A percentile compares a stretch with the other conserved stretches of the same genome.
phyloP scores from a whole-genome alignment of 2,113 vertebrate species.

The Antechinus flavipes region DNA sequence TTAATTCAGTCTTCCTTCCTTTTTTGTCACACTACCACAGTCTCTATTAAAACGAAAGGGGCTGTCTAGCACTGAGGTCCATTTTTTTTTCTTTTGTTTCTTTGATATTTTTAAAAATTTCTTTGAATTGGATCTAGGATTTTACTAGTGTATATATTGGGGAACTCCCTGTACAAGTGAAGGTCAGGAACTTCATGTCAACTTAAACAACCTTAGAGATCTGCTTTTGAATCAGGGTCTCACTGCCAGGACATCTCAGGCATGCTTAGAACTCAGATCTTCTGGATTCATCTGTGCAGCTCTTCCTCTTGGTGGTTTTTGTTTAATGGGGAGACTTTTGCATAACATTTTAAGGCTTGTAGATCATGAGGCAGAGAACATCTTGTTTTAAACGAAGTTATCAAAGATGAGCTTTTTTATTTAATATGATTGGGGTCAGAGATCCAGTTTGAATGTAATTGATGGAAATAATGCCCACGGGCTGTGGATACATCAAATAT shows the following conservation, averaged over 20 bases:
- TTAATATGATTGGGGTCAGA: not conserved
- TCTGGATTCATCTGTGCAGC: not conserved
- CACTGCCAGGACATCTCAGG: not conserved
- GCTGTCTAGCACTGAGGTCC: not conserved
- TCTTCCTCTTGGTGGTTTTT: not conserved
- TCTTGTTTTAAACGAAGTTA: not conserved
- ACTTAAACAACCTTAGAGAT: not conserved
- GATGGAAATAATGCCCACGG: not conserved
- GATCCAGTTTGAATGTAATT: not conserved
- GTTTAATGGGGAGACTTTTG: not conserved
- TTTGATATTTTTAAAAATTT: not conserved
- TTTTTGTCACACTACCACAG: not conserved
- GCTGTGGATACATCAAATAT: not conserved
- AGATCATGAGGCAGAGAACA: not conserved
- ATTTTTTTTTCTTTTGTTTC: not conserved
- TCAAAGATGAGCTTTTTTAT: not conserved
- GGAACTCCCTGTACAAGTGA: not conserved
- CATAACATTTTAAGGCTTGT: not conserved
- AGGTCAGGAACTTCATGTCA: not conserved
- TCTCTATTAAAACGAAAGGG: not conserved
- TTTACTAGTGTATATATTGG: not conserved
- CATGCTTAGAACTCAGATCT: not conserved
- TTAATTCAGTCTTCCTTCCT: not conserved
- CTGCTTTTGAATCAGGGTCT: not conserved
- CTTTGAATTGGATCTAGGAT: not conserved